Evolutionary conservation across 2,113 vertebrate genomes (phyloP).

Genomic region (Leiothrix lutea): DNA sequence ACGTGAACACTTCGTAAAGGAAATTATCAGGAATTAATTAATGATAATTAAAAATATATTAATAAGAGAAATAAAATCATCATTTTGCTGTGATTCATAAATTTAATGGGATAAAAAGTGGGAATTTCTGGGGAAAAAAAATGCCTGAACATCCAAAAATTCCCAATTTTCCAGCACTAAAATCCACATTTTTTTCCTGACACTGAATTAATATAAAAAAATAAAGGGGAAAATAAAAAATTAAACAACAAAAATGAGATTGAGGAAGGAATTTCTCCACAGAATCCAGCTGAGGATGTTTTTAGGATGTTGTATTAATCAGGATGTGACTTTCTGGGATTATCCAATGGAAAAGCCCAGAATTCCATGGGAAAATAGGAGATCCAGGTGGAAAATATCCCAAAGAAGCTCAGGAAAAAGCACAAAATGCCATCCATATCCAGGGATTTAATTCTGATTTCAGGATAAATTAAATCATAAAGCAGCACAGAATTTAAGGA

Average conservation of each 20-base stretch:
- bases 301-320: not conserved
- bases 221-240: rapidly evolving
- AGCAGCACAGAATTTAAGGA: rapidly evolving
- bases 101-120: rapidly evolving
- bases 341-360: not conserved
- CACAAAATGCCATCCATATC: not conserved
- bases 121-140: not conserved
- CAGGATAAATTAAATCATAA: rapidly evolving
- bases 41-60: rapidly evolving
- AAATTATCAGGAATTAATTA: not conserved
- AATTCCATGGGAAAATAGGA: not conserved
- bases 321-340: not conserved
- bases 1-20: not conserved
- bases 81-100: rapidly evolving
- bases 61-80: not conserved
- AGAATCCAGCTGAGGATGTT: not conserved
- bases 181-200: not conserved
- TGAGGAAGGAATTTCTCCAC: not conserved
- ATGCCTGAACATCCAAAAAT: too few relatives aligned
- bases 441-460: not conserved
- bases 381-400: not conserved
- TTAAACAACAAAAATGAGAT: rapidly evolving
- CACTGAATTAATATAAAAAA: rapidly evolving
- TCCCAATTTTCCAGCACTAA: not conserved
- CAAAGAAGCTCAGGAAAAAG: not conserved